Conservation (phyloP, 2,888 invertebrate species). For the Chloromyia formosa region DNA sequence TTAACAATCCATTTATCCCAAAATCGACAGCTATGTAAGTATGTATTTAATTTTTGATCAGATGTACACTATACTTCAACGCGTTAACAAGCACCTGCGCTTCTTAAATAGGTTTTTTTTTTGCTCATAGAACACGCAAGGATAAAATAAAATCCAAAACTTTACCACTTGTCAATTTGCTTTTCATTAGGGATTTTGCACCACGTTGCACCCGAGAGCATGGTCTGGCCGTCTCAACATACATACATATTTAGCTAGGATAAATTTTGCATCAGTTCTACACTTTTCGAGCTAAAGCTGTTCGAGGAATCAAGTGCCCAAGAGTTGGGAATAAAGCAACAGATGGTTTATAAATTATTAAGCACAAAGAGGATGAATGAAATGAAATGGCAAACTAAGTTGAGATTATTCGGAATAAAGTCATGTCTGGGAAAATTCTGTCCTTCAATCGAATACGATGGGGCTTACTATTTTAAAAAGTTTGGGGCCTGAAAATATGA, state of each 20-base stretch:
- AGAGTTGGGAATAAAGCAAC: conserved; percentile 15
- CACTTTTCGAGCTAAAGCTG: not conserved
- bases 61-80: not conserved
- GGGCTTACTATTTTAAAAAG: no score
- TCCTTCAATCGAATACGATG: no score
- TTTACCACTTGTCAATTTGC: conserved; percentile 27
- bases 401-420: no score
- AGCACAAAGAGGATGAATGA: not conserved
- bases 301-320: not conserved
- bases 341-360: conserved; percentile 39
- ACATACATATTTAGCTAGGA: conserved; percentile 10
- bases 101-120: conserved; percentile 15
- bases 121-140: conserved; percentile 5
- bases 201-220: not conserved
- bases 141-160: not conserved
- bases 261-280: conserved; percentile 26
- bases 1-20: no score
- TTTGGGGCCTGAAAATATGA: no score
- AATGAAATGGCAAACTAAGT: not conserved
- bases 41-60: no score
- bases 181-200: conserved; percentile 12
- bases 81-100: conserved; percentile 27
- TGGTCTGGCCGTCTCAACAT: not conserved
- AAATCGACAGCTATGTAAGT: no score
- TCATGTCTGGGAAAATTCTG: no score